These are phyloP conservation scores for Pyralis farinalis DNA, from an alignment of 2,888 invertebrate genomes.

Conservation along the genomic window DNA sequence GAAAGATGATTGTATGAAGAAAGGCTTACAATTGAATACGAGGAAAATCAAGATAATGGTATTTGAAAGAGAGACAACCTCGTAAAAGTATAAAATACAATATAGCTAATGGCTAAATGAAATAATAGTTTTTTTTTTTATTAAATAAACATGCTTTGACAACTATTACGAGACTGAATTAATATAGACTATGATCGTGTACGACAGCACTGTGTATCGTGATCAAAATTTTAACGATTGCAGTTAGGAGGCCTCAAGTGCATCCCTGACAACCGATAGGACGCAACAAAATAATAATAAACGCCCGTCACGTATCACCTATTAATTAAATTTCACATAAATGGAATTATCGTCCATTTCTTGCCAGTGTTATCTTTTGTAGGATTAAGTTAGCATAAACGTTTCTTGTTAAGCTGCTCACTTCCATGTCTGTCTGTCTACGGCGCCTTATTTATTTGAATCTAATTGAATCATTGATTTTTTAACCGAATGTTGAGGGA, in stretches of 20 bases:
- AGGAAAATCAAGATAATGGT: no score
- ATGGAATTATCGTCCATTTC: conserved; percentile 3
- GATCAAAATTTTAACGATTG: no score
- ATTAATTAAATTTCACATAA: conserved; percentile 7
- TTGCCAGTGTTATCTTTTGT: background rate
- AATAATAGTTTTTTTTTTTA: no score
- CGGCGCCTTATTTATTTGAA: background rate
- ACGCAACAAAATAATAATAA: background rate
- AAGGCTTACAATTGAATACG: no score
- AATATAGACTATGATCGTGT: no score
- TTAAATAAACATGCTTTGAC: no score
- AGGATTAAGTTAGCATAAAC: conserved; percentile 1
- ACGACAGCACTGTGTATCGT: no score
- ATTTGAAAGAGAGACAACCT: no score
- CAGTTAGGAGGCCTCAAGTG: background rate
- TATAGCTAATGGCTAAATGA: no score
- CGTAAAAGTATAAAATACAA: no score
- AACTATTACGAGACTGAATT: no score
- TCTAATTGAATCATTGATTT: background rate
- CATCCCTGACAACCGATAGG: background rate
- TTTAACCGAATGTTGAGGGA: background rate
- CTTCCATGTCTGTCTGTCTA: background rate
- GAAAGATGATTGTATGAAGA: no score
- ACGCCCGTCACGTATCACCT: background rate
- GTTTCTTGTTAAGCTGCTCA: background rate